Conservation (phyloP, 2,888 invertebrate genomes). For the Parascotia fuliginaria region DNA sequence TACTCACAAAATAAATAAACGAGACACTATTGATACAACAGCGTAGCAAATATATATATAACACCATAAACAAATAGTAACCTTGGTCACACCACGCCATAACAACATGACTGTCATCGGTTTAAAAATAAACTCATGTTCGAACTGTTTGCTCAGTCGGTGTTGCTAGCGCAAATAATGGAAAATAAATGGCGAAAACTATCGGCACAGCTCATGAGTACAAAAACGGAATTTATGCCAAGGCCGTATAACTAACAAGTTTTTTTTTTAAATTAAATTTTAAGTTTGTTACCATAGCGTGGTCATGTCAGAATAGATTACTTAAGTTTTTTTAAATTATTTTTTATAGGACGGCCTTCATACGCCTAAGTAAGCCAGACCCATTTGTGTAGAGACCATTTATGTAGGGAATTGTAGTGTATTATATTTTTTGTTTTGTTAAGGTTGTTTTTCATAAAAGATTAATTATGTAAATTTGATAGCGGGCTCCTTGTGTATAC, state of each 20-base stretch:
- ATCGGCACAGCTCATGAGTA: slow-evolving; percentile 19
- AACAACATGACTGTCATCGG: neutral
- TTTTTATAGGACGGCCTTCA: slow-evolving; percentile 8
- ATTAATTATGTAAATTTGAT: neutral
- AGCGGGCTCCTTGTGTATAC: too few relatives aligned
- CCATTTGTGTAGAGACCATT: slow-evolving; percentile 7
- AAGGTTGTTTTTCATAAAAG: neutral
- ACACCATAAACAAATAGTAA: neutral
- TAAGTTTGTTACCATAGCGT: slow-evolving; percentile 6
- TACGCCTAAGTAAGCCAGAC: neutral
- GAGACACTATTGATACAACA: too few relatives aligned
- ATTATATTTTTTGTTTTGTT: slow-evolving; percentile 6
- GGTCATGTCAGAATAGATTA: slow-evolving; percentile 13
- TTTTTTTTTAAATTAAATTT: slow-evolving; percentile 11
- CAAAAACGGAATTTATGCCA: slow-evolving; percentile 6
- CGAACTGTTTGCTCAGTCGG: slow-evolving; percentile 13
- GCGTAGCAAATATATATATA: too few relatives aligned
- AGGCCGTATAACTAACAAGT: slow-evolving; percentile 11
- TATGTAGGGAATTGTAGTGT: too few relatives aligned
- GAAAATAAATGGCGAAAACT: slow-evolving; percentile 13
- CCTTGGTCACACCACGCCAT: neutral
- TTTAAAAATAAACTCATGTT: slow-evolving; percentile 6
- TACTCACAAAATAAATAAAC: too few relatives aligned
- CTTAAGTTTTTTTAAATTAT: slow-evolving; percentile 3
- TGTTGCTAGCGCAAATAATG: slow-evolving; percentile 4